Evolutionary conservation across 2,113 vertebrate species (phyloP).

Genomic region (Vulpes lagopus): DNA sequence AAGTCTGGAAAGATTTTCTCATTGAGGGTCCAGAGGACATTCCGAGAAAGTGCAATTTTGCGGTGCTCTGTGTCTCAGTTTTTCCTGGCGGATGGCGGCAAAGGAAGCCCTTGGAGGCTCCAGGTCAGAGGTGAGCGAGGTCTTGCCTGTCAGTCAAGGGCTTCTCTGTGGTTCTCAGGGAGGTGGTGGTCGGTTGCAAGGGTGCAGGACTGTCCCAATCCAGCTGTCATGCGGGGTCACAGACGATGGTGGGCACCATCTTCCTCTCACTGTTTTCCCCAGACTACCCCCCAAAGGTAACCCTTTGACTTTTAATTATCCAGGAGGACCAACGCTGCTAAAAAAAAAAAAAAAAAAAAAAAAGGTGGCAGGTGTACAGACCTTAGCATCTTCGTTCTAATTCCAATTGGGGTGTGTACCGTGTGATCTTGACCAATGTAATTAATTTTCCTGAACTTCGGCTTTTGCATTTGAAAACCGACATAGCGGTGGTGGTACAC

Average conservation of each 20-base stretch:
- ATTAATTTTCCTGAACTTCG: neutral
- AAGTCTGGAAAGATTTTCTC: neutral
- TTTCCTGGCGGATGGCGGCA: neutral
- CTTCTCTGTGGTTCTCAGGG: neutral
- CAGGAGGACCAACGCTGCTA: neutral
- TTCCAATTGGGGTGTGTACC: neutral
- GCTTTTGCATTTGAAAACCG: neutral
- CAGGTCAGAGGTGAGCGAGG: neutral
- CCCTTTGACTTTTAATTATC: neutral
- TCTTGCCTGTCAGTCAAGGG: neutral
- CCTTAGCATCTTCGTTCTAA: neutral
- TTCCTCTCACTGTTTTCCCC: too few species aligned
- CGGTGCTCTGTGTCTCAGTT: neutral
- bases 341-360: neutral
- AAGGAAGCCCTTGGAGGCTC: neutral
- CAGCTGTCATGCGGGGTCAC: neutral
- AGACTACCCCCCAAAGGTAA: neutral
- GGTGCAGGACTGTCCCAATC: fast-evolving
- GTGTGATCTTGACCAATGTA: neutral
- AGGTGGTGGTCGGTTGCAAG: neutral
- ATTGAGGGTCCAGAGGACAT: neutral
- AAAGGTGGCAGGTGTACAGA: neutral
- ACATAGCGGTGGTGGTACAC: too few species aligned
- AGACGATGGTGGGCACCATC: fast-evolving
- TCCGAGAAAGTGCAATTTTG: neutral